Percentiles rank a stretch among this genome's conserved stretches.
Evolutionary conservation across 2,888 invertebrate genomes (phyloP).

Genomic region (Tribolium freemani): DNA sequence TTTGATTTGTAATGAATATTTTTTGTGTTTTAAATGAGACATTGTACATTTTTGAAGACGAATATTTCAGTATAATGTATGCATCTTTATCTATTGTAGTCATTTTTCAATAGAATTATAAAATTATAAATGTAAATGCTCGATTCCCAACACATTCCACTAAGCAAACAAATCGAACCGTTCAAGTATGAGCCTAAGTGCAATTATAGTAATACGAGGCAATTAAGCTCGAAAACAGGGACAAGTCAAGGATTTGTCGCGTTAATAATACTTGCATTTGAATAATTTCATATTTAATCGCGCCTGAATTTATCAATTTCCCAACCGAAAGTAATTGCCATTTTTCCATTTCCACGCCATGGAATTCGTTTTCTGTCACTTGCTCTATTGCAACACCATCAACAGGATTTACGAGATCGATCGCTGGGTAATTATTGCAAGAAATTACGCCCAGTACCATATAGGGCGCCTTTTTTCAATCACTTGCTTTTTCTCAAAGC

Average conservation of each 20-base stretch:
- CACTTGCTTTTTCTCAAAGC: background rate
- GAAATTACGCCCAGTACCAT: constrained; percentile 27
- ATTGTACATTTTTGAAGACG: constrained; percentile 3
- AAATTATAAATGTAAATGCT: constrained; percentile 27
- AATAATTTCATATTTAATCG: constrained; percentile 16
- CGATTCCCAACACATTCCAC: constrained; percentile 18
- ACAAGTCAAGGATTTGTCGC: constrained; percentile 30
- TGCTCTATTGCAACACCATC: constrained; percentile 30
- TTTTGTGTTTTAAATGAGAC: background rate
- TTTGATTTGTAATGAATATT: background rate
- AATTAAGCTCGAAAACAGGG: constrained; percentile 24
- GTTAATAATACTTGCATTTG: constrained; percentile 23
- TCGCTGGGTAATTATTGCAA: constrained; percentile 27
- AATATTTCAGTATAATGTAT: constrained; percentile 5
- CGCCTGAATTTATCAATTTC: background rate
- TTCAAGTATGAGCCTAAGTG: constrained; percentile 25
- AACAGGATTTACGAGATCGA: constrained; percentile 31
- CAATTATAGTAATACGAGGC: constrained; percentile 30
- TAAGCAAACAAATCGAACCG: constrained; percentile 30
- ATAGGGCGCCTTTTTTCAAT: constrained; percentile 14
- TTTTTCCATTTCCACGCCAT: constrained; percentile 1
- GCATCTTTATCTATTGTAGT: constrained; percentile 12
- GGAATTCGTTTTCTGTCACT: constrained; percentile 20
- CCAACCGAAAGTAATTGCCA: background rate
- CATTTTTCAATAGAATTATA: constrained; percentile 25